Percentiles rank a stretch among this genome's conserved stretches.
Conservation (phyloP, 2,797 vertebrate genomes). For the Cuniculus paca region DNA sequence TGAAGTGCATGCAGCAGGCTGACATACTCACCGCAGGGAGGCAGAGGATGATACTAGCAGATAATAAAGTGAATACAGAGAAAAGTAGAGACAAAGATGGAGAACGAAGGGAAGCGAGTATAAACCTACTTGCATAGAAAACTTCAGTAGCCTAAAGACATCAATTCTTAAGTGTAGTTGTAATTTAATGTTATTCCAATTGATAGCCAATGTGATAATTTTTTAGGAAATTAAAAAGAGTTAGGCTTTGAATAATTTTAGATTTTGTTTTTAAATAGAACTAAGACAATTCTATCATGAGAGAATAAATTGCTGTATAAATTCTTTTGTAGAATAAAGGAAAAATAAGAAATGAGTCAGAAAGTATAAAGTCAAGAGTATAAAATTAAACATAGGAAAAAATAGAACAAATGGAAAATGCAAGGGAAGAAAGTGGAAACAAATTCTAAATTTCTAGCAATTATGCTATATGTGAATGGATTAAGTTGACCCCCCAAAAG, state of each 20-base stretch:
- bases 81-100: neutral
- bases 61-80: neutral
- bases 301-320: neutral
- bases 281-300: neutral
- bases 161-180: neutral
- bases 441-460: neutral
- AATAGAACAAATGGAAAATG: neutral
- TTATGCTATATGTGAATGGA: neutral
- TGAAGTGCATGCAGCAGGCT: neutral
- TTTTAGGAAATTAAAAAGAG: neutral
- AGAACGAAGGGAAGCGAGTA: neutral
- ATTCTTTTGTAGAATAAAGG: neutral
- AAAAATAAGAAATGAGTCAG: slow-evolving; percentile 1
- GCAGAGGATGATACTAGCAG: neutral
- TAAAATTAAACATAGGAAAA: neutral
- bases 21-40: neutral
- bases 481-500: neutral
- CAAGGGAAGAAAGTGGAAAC: neutral
- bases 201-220: neutral
- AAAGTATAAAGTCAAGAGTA: neutral
- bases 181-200: neutral
- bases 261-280: neutral
- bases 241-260: neutral
- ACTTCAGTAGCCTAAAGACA: neutral
- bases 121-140: neutral